Conservation (phyloP, 2,113 vertebrate species). For the Corapipo altera region DNA sequence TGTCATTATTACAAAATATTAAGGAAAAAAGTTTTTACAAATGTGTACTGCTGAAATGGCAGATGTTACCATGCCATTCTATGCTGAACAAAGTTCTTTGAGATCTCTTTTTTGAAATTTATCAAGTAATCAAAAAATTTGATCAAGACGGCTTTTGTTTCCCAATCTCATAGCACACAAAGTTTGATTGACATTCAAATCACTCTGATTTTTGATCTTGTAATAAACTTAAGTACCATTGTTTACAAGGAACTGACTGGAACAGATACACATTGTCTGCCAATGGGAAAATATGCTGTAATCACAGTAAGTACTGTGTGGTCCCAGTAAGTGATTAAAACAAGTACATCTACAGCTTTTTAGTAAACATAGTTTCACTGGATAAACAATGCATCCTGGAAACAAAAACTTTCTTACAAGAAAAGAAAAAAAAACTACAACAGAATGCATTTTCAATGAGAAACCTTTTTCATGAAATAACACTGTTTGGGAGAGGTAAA, state of each 20-base stretch:
- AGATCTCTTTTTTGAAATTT: neutral
- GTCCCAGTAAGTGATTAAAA: neutral
- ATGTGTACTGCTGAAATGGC: neutral
- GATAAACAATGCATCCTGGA: neutral
- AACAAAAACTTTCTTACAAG: neutral
- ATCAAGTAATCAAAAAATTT: neutral
- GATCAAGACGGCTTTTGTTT: neutral
- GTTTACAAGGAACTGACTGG: neutral
- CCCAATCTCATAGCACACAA: neutral
- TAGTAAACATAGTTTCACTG: neutral
- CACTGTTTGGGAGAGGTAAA: neutral
- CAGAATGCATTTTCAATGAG: neutral
- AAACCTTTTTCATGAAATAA: neutral
- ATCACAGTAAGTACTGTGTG: neutral
- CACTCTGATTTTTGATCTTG: neutral
- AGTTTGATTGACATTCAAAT: neutral
- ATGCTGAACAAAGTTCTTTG: neutral
- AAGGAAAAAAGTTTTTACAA: neutral
- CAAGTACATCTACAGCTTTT: neutral
- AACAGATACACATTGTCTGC: neutral
- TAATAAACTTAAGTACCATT: conserved; percentile 6
- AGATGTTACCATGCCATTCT: neutral
- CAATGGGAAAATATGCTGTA: neutral
- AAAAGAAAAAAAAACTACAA: neutral
- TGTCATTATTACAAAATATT: neutral